phyloP scores from a whole-genome alignment of 1,140 invertebrate genomes.

The Triops longicaudatus region DNA sequence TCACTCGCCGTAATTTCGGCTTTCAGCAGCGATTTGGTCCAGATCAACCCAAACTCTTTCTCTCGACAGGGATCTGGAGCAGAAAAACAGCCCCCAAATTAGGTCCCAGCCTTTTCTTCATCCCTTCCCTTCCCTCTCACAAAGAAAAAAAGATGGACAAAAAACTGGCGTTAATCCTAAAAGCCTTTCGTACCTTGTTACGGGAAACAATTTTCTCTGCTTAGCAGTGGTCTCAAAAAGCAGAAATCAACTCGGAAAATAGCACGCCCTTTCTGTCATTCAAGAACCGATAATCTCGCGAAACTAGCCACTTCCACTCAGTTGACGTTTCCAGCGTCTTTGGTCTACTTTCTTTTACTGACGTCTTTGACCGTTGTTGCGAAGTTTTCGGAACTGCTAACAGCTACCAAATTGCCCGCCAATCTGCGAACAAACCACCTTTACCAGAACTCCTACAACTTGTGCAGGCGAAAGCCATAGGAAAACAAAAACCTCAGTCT shows the following conservation, averaged over 20 bases:
- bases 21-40: background rate
- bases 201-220: constrained; percentile 8
- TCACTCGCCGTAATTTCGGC: background rate
- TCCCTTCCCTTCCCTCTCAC: background rate
- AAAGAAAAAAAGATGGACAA: background rate
- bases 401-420: too few species aligned
- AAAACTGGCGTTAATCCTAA: background rate
- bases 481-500: too few species aligned
- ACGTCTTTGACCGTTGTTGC: too few species aligned
- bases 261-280: background rate
- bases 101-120: background rate
- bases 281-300: background rate
- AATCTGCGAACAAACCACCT: too few species aligned
- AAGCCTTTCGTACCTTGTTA: background rate
- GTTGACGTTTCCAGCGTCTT: too few species aligned
- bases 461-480: too few species aligned
- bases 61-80: background rate
- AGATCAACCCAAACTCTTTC: background rate
- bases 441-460: too few species aligned
- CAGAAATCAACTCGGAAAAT: background rate
- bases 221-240: background rate
- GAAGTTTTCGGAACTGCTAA: too few species aligned
- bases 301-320: too few species aligned
- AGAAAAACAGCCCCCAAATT: background rate
- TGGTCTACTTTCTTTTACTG: too few species aligned